Evolutionary conservation across 2,113 vertebrate species (phyloP).

Genomic region (Etheostoma spectabile): DNA sequence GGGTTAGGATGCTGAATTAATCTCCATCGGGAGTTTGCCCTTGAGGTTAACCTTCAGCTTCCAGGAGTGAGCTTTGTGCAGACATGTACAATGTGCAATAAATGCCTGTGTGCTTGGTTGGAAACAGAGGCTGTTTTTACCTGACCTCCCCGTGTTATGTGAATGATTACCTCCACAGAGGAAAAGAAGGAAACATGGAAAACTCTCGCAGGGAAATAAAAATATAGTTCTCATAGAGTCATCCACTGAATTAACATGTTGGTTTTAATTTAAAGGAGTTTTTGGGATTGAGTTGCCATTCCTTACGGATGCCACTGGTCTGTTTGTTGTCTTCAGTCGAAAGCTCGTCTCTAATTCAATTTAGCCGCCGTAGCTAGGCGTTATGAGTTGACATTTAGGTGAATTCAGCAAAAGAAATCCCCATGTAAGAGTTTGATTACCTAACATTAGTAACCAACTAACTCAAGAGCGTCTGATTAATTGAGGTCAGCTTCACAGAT

Average conservation of each 20-base stretch:
- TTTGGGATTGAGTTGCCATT: slow-evolving; percentile 19
- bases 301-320: neutral
- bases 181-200: slow-evolving; percentile 46
- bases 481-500: neutral
- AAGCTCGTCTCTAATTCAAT: slow-evolving; percentile 20
- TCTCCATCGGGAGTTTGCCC: too few species aligned
- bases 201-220: slow-evolving; percentile 44
- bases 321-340: neutral
- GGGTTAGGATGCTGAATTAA: slow-evolving; percentile 29
- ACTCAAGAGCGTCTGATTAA: neutral
- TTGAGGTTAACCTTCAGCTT: slow-evolving; percentile 27
- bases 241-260: slow-evolving; percentile 9
- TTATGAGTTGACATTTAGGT: slow-evolving; percentile 4
- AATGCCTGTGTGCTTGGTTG: neutral
- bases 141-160: slow-evolving; percentile 17
- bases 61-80: slow-evolving; percentile 41
- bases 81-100: slow-evolving; percentile 13
- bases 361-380: neutral
- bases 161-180: slow-evolving; percentile 17
- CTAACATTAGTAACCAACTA: neutral
- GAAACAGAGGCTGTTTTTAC: slow-evolving; percentile 27
- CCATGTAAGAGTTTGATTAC: neutral
- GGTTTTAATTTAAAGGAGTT: slow-evolving; percentile 35
- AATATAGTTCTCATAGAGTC: slow-evolving; percentile 30
- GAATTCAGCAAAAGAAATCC: slow-evolving; percentile 16